Evolutionary conservation across 2,888 invertebrate species (phyloP), one percentile per base, ranked within the genome.

Genomic region (Achlya flavicornis): DNA sequence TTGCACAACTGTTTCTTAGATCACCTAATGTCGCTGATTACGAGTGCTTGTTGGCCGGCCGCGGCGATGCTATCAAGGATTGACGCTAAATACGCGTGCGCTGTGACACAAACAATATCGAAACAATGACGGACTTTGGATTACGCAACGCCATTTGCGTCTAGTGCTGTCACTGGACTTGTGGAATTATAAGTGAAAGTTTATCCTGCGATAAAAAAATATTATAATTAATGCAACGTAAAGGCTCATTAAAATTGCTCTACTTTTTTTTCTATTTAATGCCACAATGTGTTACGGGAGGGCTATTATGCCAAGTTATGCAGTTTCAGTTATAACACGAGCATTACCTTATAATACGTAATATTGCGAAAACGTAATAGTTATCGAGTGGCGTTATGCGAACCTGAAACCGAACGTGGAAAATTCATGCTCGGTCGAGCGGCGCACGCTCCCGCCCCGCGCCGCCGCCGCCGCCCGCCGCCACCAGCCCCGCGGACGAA

Each of bases 331-430:
- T 64, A 75, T 92, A 90, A 89, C 90, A 87, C 85, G 79, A 64
- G 38, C 70, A 72, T 93, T 92, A 93, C 86, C 87, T 88, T 90
- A 91, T 88, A 87, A 77, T 84, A 89, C 91, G 91, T 92, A 93
- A 93, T 89, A 84, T 89, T 89, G 87, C 85, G 90, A 89, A 91
- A 92, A 88, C 83, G 83, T 91, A 88, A 92, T 89, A 86, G 85
- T 89, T 90, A 91, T 91, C 86, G 84, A 83, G 86, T 85, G 73
- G 78, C 79, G 87, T 92, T 91, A 91, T 84, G 90, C 81, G 88
- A 86, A 81, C 83, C 90, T 91, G 92, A 92, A 93, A 91, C 87
- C 89, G 87, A 92, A 91, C 87, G 92, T 92, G 92, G 91, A 93
- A 92, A 89, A 89, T 91, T 92, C 88, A 92, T 83, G 93, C 92